phyloP scores from a whole-genome alignment of 2,888 invertebrate species.

The Graphium colonna region DNA sequence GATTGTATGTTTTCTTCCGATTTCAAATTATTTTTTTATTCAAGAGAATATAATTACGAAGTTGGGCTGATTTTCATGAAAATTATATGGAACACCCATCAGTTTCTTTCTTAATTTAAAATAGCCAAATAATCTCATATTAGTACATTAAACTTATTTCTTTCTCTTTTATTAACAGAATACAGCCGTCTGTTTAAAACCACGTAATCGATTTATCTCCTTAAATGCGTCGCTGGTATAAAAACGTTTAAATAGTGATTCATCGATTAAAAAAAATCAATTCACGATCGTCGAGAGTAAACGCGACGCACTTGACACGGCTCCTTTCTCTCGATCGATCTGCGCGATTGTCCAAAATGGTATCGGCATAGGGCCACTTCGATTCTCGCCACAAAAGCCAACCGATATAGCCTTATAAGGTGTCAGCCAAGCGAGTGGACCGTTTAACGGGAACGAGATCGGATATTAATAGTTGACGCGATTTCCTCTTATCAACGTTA shows the following conservation, averaged over 20 bases:
- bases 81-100: too few relatives aligned
- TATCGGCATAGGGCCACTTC: not conserved
- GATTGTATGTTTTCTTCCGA: too few relatives aligned
- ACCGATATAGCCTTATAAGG: conserved; percentile 11
- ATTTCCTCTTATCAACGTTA: conserved; percentile 1
- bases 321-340: conserved; percentile 18
- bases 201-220: too few relatives aligned
- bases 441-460: conserved; percentile 4
- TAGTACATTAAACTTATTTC: too few relatives aligned
- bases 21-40: too few relatives aligned
- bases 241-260: conserved; percentile 2
- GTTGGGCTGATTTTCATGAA: too few relatives aligned
- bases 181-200: too few relatives aligned
- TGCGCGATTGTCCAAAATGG: conserved; percentile 6
- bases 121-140: too few relatives aligned
- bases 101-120: too few relatives aligned
- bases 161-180: too few relatives aligned
- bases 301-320: conserved; percentile 11
- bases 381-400: conserved; percentile 7
- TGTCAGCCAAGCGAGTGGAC: conserved; percentile 2
- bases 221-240: not conserved
- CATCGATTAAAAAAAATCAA: not conserved
- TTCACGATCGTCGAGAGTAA: conserved; percentile 1
- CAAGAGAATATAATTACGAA: too few relatives aligned
- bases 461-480: conserved; percentile 5